phyloP scores from a whole-genome alignment of 2,888 invertebrate species.

The Ornithoptera alexandrae region DNA sequence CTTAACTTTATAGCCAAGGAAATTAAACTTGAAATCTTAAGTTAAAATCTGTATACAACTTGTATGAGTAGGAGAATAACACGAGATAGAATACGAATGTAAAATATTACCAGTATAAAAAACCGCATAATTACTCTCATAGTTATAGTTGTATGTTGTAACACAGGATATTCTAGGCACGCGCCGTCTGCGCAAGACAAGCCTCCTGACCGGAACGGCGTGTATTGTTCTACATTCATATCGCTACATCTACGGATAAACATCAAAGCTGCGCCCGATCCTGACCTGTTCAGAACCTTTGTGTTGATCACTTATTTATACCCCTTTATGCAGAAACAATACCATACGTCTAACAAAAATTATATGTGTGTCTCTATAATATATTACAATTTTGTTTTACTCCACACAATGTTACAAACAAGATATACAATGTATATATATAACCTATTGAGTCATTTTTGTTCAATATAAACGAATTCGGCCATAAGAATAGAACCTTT shows the following conservation, averaged over 20 bases:
- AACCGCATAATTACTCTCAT: constrained; percentile 41
- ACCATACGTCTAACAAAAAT: neutral
- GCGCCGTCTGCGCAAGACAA: constrained; percentile 44
- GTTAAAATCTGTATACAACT: too few species aligned
- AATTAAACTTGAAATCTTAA: neutral
- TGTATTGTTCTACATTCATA: constrained; percentile 49
- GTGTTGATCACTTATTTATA: constrained; percentile 17
- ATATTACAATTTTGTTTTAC: neutral
- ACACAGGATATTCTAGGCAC: constrained; percentile 29
- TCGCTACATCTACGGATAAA: constrained; percentile 17
- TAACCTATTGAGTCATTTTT: neutral
- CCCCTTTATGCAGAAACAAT: constrained; percentile 15
- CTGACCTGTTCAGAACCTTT: constrained; percentile 7
- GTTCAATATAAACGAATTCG: neutral
- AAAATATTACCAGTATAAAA: neutral
- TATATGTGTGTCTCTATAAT: neutral
- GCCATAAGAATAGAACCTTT: too few species aligned
- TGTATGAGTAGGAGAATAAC: too few species aligned
- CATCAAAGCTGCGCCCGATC: constrained; percentile 13
- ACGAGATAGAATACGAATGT: neutral
- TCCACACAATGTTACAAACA: neutral
- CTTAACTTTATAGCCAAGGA: too few species aligned
- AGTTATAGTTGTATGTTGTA: constrained; percentile 44
- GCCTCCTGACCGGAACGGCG: constrained; percentile 44
- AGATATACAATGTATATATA: neutral